Conservation (phyloP, 2,113 vertebrate genomes). For the Malurus elegans region DNA sequence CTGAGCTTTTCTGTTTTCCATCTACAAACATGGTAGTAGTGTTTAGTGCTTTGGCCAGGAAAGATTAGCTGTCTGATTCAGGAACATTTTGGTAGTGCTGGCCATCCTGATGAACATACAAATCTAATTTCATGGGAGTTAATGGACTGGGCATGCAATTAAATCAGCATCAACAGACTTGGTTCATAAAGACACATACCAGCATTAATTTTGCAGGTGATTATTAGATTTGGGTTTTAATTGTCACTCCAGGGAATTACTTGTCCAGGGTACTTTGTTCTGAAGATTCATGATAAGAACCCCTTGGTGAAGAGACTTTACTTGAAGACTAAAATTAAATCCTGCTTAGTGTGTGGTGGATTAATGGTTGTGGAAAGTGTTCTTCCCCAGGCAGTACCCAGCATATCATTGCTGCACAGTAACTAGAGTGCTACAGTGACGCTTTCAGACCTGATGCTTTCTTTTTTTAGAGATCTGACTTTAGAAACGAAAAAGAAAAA, state of each 20-base stretch:
- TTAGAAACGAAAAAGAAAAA: slow-evolving; percentile 9
- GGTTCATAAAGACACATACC: background rate
- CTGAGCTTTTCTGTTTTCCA: background rate
- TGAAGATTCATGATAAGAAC: slow-evolving; percentile 5
- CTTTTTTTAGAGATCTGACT: slow-evolving; percentile 54
- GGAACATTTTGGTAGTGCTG: background rate
- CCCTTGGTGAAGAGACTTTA: background rate
- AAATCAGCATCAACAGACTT: background rate
- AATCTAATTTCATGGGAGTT: slow-evolving; percentile 5
- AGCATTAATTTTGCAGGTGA: slow-evolving; percentile 35
- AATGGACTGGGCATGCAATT: background rate
- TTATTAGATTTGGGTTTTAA: slow-evolving; percentile 8
- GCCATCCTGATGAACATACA: background rate
- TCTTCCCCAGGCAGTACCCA: background rate
- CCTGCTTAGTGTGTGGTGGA: background rate
- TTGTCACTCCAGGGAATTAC: slow-evolving; percentile 20
- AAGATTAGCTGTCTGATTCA: background rate
- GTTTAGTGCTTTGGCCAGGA: background rate
- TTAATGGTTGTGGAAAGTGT: slow-evolving; percentile 12
- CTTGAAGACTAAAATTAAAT: slow-evolving; percentile 44
- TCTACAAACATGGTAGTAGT: background rate
- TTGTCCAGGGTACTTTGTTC: slow-evolving; percentile 12
- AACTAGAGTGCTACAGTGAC: background rate
- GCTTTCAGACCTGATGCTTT: slow-evolving; percentile 30
- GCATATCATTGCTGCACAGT: background rate